Evolutionary conservation across 2,797 vertebrate species (phyloP).

Genomic region (Chaetophractus vellerosus): DNA sequence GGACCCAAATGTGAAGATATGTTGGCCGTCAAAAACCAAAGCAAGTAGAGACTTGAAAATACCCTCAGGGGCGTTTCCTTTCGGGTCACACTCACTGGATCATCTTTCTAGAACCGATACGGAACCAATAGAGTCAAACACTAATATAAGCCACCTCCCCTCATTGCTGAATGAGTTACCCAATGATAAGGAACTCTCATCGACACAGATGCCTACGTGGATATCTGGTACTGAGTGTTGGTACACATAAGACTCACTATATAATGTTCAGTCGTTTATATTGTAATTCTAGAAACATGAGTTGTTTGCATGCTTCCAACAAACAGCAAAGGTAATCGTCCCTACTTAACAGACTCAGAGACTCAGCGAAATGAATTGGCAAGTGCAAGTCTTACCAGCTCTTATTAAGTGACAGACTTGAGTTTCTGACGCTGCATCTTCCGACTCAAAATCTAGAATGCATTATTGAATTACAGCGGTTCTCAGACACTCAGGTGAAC

Average conservation of each 20-base stretch:
- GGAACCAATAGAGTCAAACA: neutral
- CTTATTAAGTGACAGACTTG: neutral
- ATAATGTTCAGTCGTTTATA: neutral
- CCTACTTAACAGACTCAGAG: neutral
- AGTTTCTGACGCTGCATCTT: neutral
- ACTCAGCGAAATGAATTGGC: neutral
- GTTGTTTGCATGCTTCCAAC: neutral
- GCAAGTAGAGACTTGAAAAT: neutral
- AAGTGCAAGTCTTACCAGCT: rapidly evolving
- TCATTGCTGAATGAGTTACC: neutral
- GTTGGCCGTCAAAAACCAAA: neutral
- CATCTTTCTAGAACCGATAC: neutral
- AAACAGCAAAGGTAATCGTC: neutral
- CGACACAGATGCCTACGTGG: neutral
- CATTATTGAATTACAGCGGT: neutral
- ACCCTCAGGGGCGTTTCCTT: neutral
- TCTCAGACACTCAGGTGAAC: neutral
- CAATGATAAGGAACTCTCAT: neutral
- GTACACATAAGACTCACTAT: neutral
- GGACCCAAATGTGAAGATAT: neutral
- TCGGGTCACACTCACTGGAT: neutral
- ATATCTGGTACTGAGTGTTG: neutral
- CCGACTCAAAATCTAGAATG: neutral
- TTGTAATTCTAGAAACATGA: neutral
- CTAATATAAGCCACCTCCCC: neutral